Evolutionary conservation across 2,888 invertebrate genomes (phyloP), one percentile per base, ranked within the genome.

Genomic region (Conops quadrifasciatus): DNA sequence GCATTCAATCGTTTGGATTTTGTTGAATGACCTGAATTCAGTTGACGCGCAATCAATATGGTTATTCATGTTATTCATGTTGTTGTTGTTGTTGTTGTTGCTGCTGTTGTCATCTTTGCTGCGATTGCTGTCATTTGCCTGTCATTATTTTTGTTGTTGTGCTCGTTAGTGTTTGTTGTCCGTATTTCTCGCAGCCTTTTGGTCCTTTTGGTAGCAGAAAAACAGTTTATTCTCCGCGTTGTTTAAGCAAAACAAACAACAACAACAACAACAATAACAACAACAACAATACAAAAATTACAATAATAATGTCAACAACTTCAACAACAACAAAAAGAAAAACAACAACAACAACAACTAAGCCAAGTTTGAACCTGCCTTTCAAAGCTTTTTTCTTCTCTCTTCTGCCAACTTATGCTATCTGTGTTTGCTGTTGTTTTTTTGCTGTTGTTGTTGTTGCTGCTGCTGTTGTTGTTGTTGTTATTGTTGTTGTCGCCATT

Each of bases 11-110:
- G 58, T 30, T 9, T 28, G n/a, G 30, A 21, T 36, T 36, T 36
- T 60, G 60, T 19, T 62, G 19, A 21, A 30, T 62, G 62, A 62
- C 62, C 62, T 62, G 45, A 9, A 62, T 62, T n/a, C 45, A 45
- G 21, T 43, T 62, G 62, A 19, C 43, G 43, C 30, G 36, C 62
- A 62, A 30, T 62, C 36, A 30, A 62, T n/a, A 30, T 21, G 2
- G 60, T 19, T 19, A 21, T 21, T 62, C 13, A 36, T 43, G 43
- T 62, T 15, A 30, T 58, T 58, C 26, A 13, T 56, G 59, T 59
- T 59, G 59, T 28, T 5, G 26, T 59, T 60, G 59, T 62, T 62
- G 36, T 62, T 62, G 36, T 43, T 62, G 43, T 36, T 19, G 9
- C 36, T 9, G 9, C 9, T 36, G 36, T 36, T 9, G 9, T 36